Evolutionary conservation across 2,797 vertebrate genomes (phyloP).

Genomic region (Morelia viridis): DNA sequence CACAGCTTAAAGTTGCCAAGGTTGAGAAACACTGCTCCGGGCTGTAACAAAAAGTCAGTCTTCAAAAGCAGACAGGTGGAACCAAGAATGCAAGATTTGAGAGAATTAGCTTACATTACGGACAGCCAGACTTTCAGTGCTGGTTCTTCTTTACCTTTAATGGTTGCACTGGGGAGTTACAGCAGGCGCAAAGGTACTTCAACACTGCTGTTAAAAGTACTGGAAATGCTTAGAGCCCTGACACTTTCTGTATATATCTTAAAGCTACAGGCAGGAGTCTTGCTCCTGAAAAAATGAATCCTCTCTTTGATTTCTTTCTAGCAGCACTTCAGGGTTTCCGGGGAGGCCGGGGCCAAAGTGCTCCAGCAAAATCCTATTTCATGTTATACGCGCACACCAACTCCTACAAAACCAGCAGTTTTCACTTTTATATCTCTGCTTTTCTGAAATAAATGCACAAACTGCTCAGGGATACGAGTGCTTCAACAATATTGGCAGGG

Average conservation of each 20-base stretch:
- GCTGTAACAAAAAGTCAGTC: not conserved
- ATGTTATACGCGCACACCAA: not conserved
- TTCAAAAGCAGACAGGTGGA: not conserved
- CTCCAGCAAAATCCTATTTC: not conserved
- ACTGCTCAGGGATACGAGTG: too few species aligned
- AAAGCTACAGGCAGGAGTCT: not conserved
- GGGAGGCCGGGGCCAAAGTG: not conserved
- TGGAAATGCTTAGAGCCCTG: not conserved
- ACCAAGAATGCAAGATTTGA: not conserved
- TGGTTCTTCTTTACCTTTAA: not conserved
- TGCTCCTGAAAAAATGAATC: not conserved
- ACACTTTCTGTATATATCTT: not conserved
- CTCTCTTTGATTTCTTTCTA: not conserved
- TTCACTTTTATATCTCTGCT: not conserved
- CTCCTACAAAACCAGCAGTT: not conserved
- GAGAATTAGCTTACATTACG: not conserved
- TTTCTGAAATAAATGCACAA: not conserved
- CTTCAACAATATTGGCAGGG: too few species aligned
- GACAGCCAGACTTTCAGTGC: not conserved
- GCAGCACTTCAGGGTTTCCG: not conserved
- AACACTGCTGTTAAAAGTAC: too few species aligned
- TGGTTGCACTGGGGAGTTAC: not conserved
- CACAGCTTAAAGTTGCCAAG: too few species aligned
- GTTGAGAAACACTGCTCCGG: too few species aligned
- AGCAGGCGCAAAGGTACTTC: not conserved